Conservation (phyloP, 2,888 invertebrate species). For the Eurytoma adleriae region DNA sequence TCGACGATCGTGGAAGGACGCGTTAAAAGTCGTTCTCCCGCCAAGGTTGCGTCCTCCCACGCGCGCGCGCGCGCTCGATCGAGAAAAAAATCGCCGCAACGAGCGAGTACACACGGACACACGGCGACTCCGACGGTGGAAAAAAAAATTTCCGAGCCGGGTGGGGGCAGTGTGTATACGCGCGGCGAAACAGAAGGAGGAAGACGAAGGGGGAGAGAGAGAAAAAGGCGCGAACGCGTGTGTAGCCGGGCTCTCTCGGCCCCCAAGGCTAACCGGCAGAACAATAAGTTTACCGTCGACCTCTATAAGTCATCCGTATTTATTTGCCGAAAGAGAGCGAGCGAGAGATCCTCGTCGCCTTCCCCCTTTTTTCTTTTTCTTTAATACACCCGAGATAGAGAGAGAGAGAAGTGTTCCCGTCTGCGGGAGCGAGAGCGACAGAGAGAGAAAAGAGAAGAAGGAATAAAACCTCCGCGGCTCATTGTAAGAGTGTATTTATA, state of each 20-base stretch:
- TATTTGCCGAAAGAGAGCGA: constrained; percentile 58
- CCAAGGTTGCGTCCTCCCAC: constrained; percentile 52
- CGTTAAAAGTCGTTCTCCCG: constrained; percentile 17
- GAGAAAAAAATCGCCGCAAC: constrained; percentile 49
- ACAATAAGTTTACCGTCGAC: constrained; percentile 58
- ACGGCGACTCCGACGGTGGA: not conserved
- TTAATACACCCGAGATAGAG: not conserved
- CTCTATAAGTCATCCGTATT: constrained; percentile 59
- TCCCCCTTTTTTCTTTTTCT: not conserved
- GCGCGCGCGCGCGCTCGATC: constrained; percentile 12
- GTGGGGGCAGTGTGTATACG: not conserved
- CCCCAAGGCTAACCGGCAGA: constrained; percentile 56
- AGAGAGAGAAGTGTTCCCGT: no score
- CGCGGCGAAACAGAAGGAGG: constrained; percentile 22
- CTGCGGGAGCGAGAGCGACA: constrained; percentile 18
- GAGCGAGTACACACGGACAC: not conserved
- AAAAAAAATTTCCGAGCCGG: not conserved
- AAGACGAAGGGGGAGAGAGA: constrained; percentile 28
- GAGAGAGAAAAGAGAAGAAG: not conserved
- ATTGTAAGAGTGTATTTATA: no score
- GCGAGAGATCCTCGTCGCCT: constrained; percentile 42
- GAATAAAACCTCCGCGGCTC: no score
- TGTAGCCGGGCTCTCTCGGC: constrained; percentile 34
- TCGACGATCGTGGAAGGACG: constrained; percentile 42
- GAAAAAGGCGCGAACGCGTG: constrained; percentile 12